A percentile compares a stretch with the other conserved stretches of the same genome.
phyloP scores from a whole-genome alignment of 2,113 vertebrate species.

The Phalacrocorax carbo region DNA sequence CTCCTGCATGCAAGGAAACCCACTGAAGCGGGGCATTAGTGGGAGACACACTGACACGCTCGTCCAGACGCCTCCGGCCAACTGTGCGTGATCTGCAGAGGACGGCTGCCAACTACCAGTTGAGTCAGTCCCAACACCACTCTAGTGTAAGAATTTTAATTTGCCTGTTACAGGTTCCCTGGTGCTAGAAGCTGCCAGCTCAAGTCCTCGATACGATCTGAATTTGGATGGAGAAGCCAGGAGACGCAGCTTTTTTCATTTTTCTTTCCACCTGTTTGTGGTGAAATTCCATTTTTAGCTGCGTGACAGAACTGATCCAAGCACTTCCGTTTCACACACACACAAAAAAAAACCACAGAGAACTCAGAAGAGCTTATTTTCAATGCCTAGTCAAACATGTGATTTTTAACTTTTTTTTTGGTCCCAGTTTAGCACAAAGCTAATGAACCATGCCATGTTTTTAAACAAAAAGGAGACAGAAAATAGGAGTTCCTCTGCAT shows the following conservation, averaged over 20 bases:
- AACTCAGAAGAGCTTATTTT: not conserved
- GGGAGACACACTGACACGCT: too few relatives aligned
- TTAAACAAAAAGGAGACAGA: not conserved
- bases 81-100: not conserved
- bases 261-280: not conserved
- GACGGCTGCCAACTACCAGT: not conserved
- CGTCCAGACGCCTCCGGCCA: not conserved
- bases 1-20: fast-evolving
- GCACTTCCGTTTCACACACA: not conserved
- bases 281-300: not conserved
- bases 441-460: not conserved
- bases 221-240: not conserved
- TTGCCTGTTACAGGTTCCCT: not conserved
- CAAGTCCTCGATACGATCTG: not conserved
- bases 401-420: not conserved
- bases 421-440: not conserved
- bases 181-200: not conserved
- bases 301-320: not conserved
- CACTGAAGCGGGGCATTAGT: fast-evolving
- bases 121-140: not conserved
- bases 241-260: not conserved
- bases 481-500: not conserved
- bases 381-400: not conserved
- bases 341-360: not conserved
- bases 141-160: not conserved